Evolutionary conservation across 2,888 invertebrate species (phyloP).

Genomic region (Heliconius erato): DNA sequence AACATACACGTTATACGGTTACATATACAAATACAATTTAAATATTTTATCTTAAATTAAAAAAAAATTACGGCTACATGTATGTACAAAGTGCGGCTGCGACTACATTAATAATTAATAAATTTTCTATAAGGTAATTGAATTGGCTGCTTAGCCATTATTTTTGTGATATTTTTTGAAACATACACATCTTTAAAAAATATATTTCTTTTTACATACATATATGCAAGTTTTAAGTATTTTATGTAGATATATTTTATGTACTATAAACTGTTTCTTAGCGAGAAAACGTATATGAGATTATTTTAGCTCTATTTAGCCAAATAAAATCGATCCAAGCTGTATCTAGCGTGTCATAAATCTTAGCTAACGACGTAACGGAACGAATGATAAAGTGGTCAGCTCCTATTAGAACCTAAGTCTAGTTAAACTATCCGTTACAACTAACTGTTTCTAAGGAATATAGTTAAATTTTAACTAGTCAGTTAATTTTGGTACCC

Average conservation of each 20-base stretch:
- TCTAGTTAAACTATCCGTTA: slow-evolving; percentile 17
- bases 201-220: too few relatives aligned
- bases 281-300: background rate
- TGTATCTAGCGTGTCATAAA: slow-evolving; percentile 19
- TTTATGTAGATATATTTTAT: too few relatives aligned
- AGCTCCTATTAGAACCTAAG: slow-evolving; percentile 22
- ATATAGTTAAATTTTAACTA: slow-evolving; percentile 19
- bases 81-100: too few relatives aligned
- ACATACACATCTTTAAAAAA: too few relatives aligned
- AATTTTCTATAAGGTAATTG: too few relatives aligned
- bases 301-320: background rate
- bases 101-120: too few relatives aligned
- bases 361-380: slow-evolving; percentile 26
- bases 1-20: background rate
- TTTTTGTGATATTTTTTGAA: too few relatives aligned
- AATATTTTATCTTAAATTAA: background rate
- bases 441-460: slow-evolving; percentile 3
- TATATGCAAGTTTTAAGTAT: too few relatives aligned
- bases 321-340: background rate
- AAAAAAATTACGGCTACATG: too few relatives aligned
- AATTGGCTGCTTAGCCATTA: too few relatives aligned
- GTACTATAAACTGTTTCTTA: background rate
- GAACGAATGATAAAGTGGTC: slow-evolving; percentile 24
- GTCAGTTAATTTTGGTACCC: slow-evolving; percentile 41
- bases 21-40: background rate